Conservation (phyloP, 2,888 invertebrate genomes). For the Drosophila ezoana region DNA sequence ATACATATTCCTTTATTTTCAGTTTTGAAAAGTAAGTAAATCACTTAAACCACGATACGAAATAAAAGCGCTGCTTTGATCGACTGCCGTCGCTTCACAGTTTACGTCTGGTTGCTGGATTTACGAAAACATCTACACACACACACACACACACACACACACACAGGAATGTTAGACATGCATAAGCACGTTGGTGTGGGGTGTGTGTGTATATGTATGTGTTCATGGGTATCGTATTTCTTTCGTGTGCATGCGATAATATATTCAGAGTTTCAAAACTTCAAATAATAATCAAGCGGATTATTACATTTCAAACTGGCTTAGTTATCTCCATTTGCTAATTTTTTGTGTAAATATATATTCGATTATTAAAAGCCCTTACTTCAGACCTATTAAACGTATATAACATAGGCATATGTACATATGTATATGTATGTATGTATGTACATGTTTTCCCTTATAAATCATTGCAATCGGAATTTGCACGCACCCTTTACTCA, state of each 20-base stretch:
- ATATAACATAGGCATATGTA: neutral
- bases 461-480: conserved; percentile 45
- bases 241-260: neutral
- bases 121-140: neutral
- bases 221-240: neutral
- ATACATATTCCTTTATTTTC: neutral
- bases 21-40: neutral
- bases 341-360: too few species aligned
- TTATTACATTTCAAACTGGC: too few species aligned
- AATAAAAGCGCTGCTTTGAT: conserved; percentile 9
- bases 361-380: too few species aligned
- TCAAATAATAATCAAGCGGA: neutral
- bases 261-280: neutral
- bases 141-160: neutral
- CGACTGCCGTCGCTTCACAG: conserved; percentile 2
- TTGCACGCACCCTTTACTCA: conserved; percentile 17
- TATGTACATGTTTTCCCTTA: conserved; percentile 25
- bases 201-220: neutral
- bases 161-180: neutral
- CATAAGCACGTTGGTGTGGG: neutral
- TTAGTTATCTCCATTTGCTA: too few species aligned
- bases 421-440: neutral
- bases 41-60: neutral
- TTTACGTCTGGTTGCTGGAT: neutral
- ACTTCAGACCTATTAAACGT: neutral